Base-by-base conservation (phyloP, 2,888 invertebrate species). In the Caenorhabditis zanzibari region DNA sequence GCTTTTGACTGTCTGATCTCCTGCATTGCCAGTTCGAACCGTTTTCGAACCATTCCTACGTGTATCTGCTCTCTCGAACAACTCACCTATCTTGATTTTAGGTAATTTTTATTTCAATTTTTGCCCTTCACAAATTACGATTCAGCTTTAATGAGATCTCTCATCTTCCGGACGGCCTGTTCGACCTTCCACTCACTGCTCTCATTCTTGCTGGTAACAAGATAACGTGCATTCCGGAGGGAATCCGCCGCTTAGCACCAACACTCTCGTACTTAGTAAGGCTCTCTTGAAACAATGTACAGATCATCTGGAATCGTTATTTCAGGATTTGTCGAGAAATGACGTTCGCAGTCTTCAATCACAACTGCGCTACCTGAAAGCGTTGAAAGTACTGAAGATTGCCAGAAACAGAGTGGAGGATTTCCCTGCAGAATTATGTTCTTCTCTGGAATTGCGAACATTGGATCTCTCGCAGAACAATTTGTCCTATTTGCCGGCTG, bases 401-500 rank as follows among this genome's bases (percentile, higher is more conserved):
- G 72, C 84, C 3, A 72, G 52, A 19, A 84, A 84, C 54, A 24
- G 56, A 16, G 73, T 84, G 19, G 81, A 84, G 9, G 77, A 84
- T 14, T 74, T 73, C 22, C 84, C 84, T 41, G 56, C 75, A 44
- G 88, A 86, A 59, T 19, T 86, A 16, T 86, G 86, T 44, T 68
- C 84, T 5, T 81, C 82, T 0, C 44, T 88, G 38, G 68, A 85
- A 16, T 58, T 88, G 47, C 81, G 85, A 14, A 85, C 82, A 6
- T 54, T 88, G 76, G 86, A 88, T 71, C 76, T 88, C 24, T 73
- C 86, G 12, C 75, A 81, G 14, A 88, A 88, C 66, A 81, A 82
- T n/a, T 35, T 88, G 59, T 75, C 84, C 7, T 81, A 74, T 56
- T 76, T 88, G 59, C 86, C 88, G 14, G 71, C 74, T 3, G 85